Percentiles rank a stretch among this genome's conserved stretches.
phyloP scores from a whole-genome alignment of 2,888 invertebrate genomes.

The Temnothorax ravouxi region DNA sequence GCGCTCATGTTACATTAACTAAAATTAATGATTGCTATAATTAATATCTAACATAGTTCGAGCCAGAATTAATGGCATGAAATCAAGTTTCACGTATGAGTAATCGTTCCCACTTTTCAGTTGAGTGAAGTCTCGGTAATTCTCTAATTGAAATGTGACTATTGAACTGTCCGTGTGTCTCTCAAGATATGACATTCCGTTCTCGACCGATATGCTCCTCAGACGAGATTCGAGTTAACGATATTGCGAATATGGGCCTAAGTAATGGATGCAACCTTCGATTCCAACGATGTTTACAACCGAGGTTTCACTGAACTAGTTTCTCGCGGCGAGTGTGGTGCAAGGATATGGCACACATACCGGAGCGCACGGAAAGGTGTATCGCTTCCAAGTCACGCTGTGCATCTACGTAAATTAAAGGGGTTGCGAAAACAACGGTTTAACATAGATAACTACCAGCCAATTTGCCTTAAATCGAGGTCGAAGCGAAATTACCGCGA shows the following conservation, averaged over 20 bases:
- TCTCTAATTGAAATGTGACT: slow-evolving; percentile 38
- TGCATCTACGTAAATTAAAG: slow-evolving; percentile 42
- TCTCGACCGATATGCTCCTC: background rate
- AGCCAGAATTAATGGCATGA: background rate
- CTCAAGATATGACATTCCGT: slow-evolving; percentile 17
- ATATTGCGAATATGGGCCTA: slow-evolving; percentile 62
- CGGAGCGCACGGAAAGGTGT: slow-evolving; percentile 51
- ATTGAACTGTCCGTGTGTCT: slow-evolving; percentile 28
- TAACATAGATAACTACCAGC: slow-evolving; percentile 44
- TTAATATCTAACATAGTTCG: slow-evolving; percentile 13
- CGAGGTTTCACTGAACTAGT: slow-evolving; percentile 78
- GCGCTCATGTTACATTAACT: background rate
- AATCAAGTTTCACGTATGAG: slow-evolving; percentile 16
- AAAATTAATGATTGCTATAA: background rate
- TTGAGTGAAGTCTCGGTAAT: background rate
- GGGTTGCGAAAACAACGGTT: slow-evolving; percentile 30
- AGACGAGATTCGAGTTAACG: slow-evolving; percentile 33
- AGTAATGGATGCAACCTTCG: slow-evolving; percentile 69
- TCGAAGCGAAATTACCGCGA: background rate
- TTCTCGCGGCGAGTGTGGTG: slow-evolving; percentile 73
- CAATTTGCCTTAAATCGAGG: slow-evolving; percentile 47
- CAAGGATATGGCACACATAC: slow-evolving; percentile 78
- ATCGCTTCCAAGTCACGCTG: slow-evolving; percentile 32
- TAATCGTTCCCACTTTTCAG: slow-evolving; percentile 13
- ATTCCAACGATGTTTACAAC: slow-evolving; percentile 71